A percentile compares a stretch with the other conserved stretches of the same genome.
Conservation (phyloP, 1,140 invertebrate genomes). For the Frieseomelitta varia region DNA sequence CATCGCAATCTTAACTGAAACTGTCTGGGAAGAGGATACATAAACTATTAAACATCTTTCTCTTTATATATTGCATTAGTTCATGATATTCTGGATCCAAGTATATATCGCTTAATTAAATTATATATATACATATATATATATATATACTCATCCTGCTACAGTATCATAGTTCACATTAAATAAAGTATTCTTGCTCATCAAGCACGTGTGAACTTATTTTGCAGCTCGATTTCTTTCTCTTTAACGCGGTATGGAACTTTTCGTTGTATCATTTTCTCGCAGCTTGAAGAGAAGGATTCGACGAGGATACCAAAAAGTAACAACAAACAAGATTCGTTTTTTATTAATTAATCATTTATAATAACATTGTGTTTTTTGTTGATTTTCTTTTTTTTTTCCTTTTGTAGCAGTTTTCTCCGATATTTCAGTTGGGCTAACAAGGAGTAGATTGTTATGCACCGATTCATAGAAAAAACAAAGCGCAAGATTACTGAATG, state of each 20-base stretch:
- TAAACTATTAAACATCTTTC: constrained; percentile 53
- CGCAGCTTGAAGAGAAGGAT: constrained; percentile 18
- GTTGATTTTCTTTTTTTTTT: constrained; percentile 50
- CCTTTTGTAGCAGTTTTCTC: constrained; percentile 57
- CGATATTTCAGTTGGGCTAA: constrained; percentile 64
- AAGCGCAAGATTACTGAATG: constrained; percentile 73
- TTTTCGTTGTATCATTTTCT: neutral
- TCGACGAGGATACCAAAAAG: constrained; percentile 67
- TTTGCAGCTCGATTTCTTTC: neutral
- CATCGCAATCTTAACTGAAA: constrained; percentile 89
- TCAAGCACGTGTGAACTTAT: neutral
- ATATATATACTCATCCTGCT: constrained; percentile 29
- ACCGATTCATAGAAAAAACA: constrained; percentile 75
- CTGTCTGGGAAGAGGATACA: constrained; percentile 85
- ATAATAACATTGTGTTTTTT: constrained; percentile 76
- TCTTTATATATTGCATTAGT: constrained; percentile 28
- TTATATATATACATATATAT: constrained; percentile 7
- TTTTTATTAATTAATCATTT: constrained; percentile 79
- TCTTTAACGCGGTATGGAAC: no score
- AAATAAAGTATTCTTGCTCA: constrained; percentile 50
- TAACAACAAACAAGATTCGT: constrained; percentile 79
- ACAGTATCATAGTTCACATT: constrained; percentile 18
- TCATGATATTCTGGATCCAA: constrained; percentile 32
- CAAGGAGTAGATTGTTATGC: constrained; percentile 63
- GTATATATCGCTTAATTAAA: constrained; percentile 21